These are phyloP conservation scores for Drosophila fuyamai DNA, from an alignment of 1,140 invertebrate genomes.

Conservation along the genomic window DNA sequence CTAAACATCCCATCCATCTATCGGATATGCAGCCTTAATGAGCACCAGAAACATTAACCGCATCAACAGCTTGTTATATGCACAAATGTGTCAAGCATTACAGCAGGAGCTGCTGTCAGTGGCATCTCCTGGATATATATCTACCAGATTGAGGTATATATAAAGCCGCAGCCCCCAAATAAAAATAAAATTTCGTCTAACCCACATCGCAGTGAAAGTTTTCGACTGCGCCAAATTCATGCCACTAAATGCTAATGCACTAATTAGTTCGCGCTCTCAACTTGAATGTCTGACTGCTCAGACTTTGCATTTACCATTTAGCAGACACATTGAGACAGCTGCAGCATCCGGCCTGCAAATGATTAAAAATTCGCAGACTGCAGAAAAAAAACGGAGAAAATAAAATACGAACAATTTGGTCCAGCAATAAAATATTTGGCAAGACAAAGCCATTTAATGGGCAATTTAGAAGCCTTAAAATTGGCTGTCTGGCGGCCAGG, in stretches of 20 bases:
- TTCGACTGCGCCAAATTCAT: slow-evolving; percentile 34
- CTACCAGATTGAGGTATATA: neutral
- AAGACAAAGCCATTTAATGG: slow-evolving; percentile 36
- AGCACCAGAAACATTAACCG: slow-evolving; percentile 51
- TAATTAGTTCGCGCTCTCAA: slow-evolving; percentile 71
- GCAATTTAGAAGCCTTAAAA: slow-evolving; percentile 8
- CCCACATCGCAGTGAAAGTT: slow-evolving; percentile 59
- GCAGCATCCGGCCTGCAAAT: slow-evolving; percentile 32
- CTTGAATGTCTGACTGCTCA: slow-evolving; percentile 42
- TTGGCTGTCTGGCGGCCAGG: neutral
- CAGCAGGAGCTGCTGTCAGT: slow-evolving; percentile 17
- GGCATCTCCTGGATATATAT: slow-evolving; percentile 7
- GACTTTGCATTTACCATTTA: slow-evolving; percentile 21
- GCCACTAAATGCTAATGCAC: slow-evolving; percentile 68
- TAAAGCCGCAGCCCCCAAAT: slow-evolving; percentile 3
- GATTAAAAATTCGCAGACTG: slow-evolving; percentile 71
- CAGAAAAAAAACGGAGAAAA: slow-evolving; percentile 18
- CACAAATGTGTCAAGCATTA: slow-evolving; percentile 57
- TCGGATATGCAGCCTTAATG: slow-evolving; percentile 53
- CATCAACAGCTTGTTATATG: slow-evolving; percentile 39
- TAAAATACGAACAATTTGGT: slow-evolving; percentile 21
- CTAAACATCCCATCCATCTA: slow-evolving; percentile 22
- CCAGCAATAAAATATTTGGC: slow-evolving; percentile 56
- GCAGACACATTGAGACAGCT: slow-evolving; percentile 41
- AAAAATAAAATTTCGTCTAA: slow-evolving; percentile 43